Conservation (phyloP, 2,797 vertebrate genomes). For the Cyclopterus lumpus region DNA sequence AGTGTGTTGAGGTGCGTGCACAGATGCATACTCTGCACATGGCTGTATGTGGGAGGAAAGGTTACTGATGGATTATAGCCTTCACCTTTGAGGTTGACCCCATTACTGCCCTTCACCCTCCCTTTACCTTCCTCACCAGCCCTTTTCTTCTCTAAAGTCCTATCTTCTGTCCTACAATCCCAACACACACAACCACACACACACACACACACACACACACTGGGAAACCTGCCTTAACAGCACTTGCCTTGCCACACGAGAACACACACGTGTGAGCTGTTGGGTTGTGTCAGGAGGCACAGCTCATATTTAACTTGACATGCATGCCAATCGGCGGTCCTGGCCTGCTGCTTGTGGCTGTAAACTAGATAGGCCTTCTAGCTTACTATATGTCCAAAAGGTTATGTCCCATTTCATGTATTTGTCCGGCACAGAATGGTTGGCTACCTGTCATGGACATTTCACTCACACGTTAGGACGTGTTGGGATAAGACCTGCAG, state of each 20-base stretch:
- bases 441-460: background rate
- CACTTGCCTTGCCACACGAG: background rate
- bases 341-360: constrained; percentile 34
- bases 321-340: constrained; percentile 35
- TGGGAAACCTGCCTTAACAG: constrained; percentile 24
- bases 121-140: constrained; percentile 39
- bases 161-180: constrained; percentile 21
- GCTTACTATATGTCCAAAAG: constrained; percentile 17
- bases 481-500: constrained; percentile 24
- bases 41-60: constrained; percentile 64
- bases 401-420: constrained; percentile 14
- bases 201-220: constrained; percentile 17
- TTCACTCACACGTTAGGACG: constrained; percentile 29
- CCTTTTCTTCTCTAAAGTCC: constrained; percentile 32
- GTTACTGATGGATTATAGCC: constrained; percentile 80
- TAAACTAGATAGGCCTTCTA: constrained; percentile 24
- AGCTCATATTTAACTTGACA: constrained; percentile 61
- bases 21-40: constrained; percentile 42
- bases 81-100: constrained; percentile 80
- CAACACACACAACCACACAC: constrained; percentile 15
- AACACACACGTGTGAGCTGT: constrained; percentile 10
- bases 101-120: constrained; percentile 75
- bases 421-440: constrained; percentile 10
- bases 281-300: constrained; percentile 36
- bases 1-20: constrained; percentile 44